phyloP scores from a whole-genome alignment of 2,888 invertebrate species.

The Tenthredo distinguenda region DNA sequence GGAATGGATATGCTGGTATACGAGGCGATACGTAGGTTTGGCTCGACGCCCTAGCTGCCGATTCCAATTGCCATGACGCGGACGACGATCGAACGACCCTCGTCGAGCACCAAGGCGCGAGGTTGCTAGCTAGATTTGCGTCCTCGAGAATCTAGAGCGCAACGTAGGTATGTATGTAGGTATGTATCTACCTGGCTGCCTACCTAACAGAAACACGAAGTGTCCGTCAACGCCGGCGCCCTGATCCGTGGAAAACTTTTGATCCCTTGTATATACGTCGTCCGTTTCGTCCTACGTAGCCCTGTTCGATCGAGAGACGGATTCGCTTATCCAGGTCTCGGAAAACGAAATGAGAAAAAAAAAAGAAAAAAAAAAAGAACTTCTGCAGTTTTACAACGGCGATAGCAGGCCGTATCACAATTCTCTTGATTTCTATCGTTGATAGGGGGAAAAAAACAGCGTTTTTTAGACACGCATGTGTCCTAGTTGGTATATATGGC shows the following conservation, averaged over 20 bases:
- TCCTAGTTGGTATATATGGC: background rate
- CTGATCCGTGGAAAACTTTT: background rate
- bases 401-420: background rate
- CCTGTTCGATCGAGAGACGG: too few species aligned
- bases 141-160: conserved; percentile 29
- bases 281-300: background rate
- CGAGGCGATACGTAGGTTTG: background rate
- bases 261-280: background rate
- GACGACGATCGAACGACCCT: conserved; percentile 26
- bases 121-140: conserved; percentile 11
- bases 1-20: background rate
- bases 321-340: too few species aligned
- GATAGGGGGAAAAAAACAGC: background rate
- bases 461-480: background rate
- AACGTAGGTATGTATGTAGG: conserved; percentile 1
- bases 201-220: conserved; percentile 3
- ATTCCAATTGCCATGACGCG: conserved; percentile 34
- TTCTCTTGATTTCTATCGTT: background rate
- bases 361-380: background rate
- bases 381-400: background rate
- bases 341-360: background rate
- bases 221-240: background rate
- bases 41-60: conserved; percentile 24
- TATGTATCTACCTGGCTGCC: background rate
- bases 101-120: background rate